Evolutionary conservation across 2,888 invertebrate species (phyloP).

Genomic region (Euclidia mi): DNA sequence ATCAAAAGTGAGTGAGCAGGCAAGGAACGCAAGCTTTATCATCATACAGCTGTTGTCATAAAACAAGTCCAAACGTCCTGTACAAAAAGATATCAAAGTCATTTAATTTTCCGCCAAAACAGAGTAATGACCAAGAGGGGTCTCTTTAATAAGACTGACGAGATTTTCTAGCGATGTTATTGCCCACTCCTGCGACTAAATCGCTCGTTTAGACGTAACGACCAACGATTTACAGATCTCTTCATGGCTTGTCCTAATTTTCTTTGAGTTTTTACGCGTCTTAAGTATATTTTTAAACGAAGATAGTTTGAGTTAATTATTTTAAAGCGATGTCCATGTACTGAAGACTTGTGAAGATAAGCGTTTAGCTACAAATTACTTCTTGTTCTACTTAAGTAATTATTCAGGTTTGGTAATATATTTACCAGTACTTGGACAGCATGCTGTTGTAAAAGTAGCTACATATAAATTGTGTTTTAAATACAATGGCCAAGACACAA

Average conservation of each 20-base stretch:
- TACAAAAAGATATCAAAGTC: slow-evolving; percentile 64
- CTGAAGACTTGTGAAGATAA: neutral
- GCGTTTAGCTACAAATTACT: slow-evolving; percentile 13
- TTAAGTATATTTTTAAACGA: slow-evolving; percentile 23
- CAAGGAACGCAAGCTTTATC: slow-evolving; percentile 41
- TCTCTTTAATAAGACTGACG: slow-evolving; percentile 76
- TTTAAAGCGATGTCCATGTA: slow-evolving; percentile 16
- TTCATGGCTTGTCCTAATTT: slow-evolving; percentile 71
- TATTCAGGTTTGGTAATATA: neutral
- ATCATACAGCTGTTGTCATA: slow-evolving; percentile 56
- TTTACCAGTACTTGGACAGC: too few relatives aligned
- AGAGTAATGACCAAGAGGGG: slow-evolving; percentile 71
- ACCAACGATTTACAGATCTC: slow-evolving; percentile 74
- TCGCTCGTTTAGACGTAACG: slow-evolving; percentile 77
- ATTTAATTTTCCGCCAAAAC: slow-evolving; percentile 80
- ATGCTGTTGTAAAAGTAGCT: too few relatives aligned
- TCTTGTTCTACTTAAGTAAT: neutral
- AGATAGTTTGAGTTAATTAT: slow-evolving; percentile 28
- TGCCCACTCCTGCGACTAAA: slow-evolving; percentile 74
- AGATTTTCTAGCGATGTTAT: slow-evolving; percentile 77
- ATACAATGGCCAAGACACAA: too few relatives aligned
- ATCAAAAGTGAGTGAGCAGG: slow-evolving; percentile 41
- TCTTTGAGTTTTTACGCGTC: slow-evolving; percentile 64
- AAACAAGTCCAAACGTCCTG: slow-evolving; percentile 56
- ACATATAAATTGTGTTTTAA: too few relatives aligned